phyloP scores from a whole-genome alignment of 2,113 vertebrate genomes.

The Corydoras sp. region DNA sequence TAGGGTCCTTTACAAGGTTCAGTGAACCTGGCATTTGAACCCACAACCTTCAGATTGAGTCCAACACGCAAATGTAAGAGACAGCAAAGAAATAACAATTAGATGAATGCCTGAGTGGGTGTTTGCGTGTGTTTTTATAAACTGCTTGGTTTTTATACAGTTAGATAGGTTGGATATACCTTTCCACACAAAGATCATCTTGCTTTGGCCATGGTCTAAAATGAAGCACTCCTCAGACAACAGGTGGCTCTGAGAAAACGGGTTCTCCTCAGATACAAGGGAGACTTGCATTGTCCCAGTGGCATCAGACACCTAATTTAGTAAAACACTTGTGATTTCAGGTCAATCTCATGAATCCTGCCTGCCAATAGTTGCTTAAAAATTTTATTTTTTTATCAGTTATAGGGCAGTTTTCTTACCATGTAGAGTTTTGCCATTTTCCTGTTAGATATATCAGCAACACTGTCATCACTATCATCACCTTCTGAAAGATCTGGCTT shows the following conservation, averaged over 20 bases:
- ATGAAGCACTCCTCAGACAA: conserved; percentile 86
- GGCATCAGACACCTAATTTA: conserved; percentile 78
- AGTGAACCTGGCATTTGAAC: too few relatives aligned
- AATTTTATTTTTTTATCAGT: background rate
- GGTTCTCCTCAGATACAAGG: conserved; percentile 76
- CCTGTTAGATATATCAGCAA: conserved; percentile 80
- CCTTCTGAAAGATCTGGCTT: conserved; percentile 69
- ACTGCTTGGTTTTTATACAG: too few relatives aligned
- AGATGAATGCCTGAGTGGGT: too few relatives aligned
- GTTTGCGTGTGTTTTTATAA: too few relatives aligned
- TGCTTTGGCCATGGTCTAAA: conserved; percentile 76
- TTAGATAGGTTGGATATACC: conserved; percentile 55
- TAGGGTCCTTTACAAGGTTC: too few relatives aligned
- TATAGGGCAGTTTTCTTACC: conserved; percentile 56
- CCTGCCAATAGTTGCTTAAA: background rate
- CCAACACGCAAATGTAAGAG: too few relatives aligned
- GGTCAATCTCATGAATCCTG: too few relatives aligned
- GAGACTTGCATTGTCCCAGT: conserved; percentile 79
- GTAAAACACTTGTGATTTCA: conserved; percentile 40
- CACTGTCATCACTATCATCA: conserved; percentile 65
- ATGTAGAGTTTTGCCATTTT: conserved; percentile 84
- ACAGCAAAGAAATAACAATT: too few relatives aligned
- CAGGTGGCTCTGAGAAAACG: conserved; percentile 75
- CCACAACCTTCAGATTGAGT: too few relatives aligned
- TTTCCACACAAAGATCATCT: conserved; percentile 90